phyloP scores from a whole-genome alignment of 2,888 invertebrate species.

The Clitarchus hookeri region DNA sequence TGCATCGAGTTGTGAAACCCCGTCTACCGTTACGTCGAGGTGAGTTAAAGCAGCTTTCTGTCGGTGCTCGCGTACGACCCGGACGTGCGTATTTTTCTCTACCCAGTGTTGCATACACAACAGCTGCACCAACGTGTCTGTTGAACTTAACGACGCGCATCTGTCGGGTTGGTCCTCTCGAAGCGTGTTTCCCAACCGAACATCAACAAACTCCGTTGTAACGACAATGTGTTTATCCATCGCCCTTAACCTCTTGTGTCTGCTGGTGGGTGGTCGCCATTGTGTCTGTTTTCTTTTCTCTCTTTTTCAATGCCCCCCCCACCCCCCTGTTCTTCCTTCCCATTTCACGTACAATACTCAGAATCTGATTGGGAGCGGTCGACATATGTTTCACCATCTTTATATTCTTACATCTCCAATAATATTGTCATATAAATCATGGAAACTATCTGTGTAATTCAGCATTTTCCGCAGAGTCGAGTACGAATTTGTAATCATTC shows the following conservation, averaged over 20 bases:
- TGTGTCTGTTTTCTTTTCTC: background rate
- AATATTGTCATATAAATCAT: background rate
- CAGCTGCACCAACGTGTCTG: background rate
- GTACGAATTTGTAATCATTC: too few species aligned
- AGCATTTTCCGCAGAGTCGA: too few species aligned
- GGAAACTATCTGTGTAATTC: too few species aligned
- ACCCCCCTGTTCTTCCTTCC: background rate
- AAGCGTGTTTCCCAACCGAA: too few species aligned
- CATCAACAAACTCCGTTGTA: background rate
- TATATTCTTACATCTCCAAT: background rate
- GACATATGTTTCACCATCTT: background rate
- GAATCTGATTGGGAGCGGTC: background rate
- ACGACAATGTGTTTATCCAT: background rate
- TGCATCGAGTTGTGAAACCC: background rate
- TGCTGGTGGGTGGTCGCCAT: background rate
- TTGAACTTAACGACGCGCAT: background rate
- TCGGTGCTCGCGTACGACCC: background rate
- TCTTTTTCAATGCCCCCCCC: background rate
- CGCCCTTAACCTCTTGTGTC: background rate
- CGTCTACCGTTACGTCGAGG: background rate
- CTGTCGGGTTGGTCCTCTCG: background rate
- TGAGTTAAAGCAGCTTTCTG: background rate
- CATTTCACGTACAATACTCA: background rate
- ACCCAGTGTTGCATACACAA: background rate
- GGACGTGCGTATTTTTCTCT: background rate